A percentile compares a stretch with the other conserved stretches of the same genome.
Conservation (phyloP, 2,113 vertebrate genomes). For the Phrynocephalus versicolor region DNA sequence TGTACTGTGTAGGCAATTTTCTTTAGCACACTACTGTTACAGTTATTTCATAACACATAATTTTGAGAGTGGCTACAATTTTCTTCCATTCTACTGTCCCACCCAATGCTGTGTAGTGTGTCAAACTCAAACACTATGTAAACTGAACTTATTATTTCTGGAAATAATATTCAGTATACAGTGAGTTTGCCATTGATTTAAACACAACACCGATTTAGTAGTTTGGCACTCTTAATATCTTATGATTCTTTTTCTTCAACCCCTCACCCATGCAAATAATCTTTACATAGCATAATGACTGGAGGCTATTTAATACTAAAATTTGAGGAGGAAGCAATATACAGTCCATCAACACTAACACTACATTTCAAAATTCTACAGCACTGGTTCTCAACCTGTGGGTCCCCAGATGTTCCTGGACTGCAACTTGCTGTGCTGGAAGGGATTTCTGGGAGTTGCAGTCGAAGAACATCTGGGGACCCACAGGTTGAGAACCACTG, state of each 20-base stretch:
- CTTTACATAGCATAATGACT: not conserved
- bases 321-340: not conserved
- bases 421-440: too few relatives aligned
- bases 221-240: not conserved
- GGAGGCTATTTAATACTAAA: not conserved
- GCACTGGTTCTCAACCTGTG: too few relatives aligned
- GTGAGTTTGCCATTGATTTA: too few relatives aligned
- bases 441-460: too few relatives aligned
- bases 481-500: too few relatives aligned
- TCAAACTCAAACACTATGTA: not conserved
- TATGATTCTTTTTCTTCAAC: not conserved
- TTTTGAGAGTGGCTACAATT: not conserved
- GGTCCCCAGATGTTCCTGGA: too few relatives aligned
- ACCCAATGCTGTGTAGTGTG: not conserved
- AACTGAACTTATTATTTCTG: not conserved
- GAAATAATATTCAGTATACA: not conserved
- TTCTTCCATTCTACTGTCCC: not conserved
- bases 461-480: too few relatives aligned
- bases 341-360: slow-evolving; percentile 1
- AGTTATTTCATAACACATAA: not conserved
- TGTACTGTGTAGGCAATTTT: not conserved
- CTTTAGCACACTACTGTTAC: not conserved
- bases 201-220: too few relatives aligned
- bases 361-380: not conserved
- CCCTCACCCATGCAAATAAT: not conserved